These are phyloP conservation scores for Cercopithecus mona DNA, from an alignment of 2,113 vertebrate genomes.

Conservation along the genomic window DNA sequence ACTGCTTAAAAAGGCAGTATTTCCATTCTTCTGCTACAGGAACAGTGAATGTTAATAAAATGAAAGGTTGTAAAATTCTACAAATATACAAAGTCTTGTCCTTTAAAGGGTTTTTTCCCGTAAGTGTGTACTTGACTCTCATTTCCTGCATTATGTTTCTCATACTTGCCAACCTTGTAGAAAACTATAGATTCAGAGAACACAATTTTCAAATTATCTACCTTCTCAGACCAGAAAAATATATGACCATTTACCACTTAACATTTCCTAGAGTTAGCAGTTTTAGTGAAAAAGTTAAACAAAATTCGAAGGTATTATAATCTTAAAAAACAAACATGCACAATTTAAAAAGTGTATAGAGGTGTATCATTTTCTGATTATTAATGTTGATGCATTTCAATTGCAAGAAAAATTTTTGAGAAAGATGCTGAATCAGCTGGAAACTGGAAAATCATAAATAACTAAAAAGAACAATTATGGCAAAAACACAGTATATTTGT, in stretches of 20 bases:
- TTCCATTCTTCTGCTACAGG: not conserved
- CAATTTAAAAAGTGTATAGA: not conserved
- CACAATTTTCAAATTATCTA: not conserved
- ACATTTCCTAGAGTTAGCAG: conserved; percentile 8
- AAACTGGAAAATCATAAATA: not conserved
- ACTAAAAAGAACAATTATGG: not conserved
- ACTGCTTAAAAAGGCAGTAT: not conserved
- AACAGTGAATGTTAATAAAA: not conserved
- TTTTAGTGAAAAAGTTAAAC: not conserved
- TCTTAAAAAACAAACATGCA: not conserved
- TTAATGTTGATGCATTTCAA: not conserved
- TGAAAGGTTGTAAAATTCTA: not conserved
- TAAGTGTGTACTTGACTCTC: not conserved
- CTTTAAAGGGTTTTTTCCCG: not conserved
- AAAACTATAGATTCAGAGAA: conserved; percentile 4
- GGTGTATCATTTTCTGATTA: not conserved
- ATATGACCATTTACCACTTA: not conserved
- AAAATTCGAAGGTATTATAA: not conserved
- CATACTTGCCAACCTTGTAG: not conserved
- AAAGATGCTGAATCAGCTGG: not conserved
- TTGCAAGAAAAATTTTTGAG: not conserved
- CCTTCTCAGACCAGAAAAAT: not conserved
- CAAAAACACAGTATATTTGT: not conserved
- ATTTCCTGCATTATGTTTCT: conserved; percentile 10
- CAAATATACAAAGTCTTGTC: not conserved